Evolutionary conservation across 2,113 vertebrate species (phyloP).

Genomic region (Alethe castanea): DNA sequence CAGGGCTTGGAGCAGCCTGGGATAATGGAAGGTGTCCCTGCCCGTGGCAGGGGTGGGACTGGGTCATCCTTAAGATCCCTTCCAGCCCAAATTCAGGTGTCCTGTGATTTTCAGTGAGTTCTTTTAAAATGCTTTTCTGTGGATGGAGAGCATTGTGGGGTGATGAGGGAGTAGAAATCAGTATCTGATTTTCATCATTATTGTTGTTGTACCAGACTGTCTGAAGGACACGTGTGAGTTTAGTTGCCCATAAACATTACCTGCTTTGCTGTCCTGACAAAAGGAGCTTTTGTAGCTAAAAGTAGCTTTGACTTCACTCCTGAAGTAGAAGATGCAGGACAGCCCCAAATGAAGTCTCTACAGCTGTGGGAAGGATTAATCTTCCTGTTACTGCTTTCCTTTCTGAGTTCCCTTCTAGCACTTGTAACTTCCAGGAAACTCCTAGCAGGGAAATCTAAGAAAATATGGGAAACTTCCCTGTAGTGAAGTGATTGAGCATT

Average conservation of each 20-base stretch:
- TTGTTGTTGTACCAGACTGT: rapidly evolving
- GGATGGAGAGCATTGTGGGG: neutral
- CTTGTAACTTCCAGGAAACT: neutral
- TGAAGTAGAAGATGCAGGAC: neutral
- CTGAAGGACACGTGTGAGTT: rapidly evolving
- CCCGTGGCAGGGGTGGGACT: neutral
- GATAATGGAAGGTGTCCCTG: rapidly evolving
- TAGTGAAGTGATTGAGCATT: neutral
- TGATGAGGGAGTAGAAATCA: neutral
- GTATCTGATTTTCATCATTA: rapidly evolving
- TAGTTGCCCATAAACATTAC: neutral
- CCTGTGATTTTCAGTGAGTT: neutral
- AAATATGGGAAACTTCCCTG: neutral
- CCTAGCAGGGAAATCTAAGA: neutral
- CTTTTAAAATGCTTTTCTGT: neutral
- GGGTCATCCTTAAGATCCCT: neutral
- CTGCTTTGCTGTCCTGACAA: neutral
- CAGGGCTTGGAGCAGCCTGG: rapidly evolving
- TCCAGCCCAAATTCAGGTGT: neutral
- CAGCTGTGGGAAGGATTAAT: neutral
- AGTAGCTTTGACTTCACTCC: neutral
- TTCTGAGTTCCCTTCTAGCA: neutral
- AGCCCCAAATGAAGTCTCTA: neutral
- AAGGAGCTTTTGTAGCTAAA: neutral
- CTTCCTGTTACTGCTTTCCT: neutral